Evolutionary conservation across 2,888 invertebrate genomes (phyloP), one percentile per base, ranked within the genome.

Genomic region (Pheosia tremula): DNA sequence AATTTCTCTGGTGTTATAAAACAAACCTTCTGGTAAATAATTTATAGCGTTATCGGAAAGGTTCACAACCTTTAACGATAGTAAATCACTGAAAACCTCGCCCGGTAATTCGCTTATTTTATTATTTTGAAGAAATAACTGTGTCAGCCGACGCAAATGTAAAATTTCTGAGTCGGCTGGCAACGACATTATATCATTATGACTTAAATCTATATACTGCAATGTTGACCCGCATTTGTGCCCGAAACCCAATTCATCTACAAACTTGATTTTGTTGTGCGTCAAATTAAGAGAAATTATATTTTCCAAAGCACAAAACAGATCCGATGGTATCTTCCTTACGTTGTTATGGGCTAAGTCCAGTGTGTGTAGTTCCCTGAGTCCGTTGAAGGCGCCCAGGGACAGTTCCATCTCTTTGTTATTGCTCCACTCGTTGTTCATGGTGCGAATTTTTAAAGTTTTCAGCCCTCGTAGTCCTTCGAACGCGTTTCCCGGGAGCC

Each of bases 221-320:
- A 98, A 87, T 78, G 97, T 97, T 64, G 96, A 95, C 62, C 95
- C 96, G 71, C 93, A 93, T 80, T 91, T 91, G 78, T 92, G 89
- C 53, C 93, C 92, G 81, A 97, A 96, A 38, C 97, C 97, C 69
- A 98, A 89, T 77, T 96, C 95, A 77, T 97, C 96, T 4, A 97
- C 95, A 77, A 96, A 96, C 74, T 96, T 95, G 63, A 98, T 95
- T 77, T 97, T 96, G 91, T 98, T 98, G 64, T 95, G 95, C 39
- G 98, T 98, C 79, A 98, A 92, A 91, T 98, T 98, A 47, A 98
- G 93, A 64, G 96, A 95, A 85, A 97, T 97, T 67, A 98, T 94
- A 84, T 97, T 97, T 79, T 96, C 95, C 83, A 98, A 90, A 10
- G 96, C 95, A 89, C 98, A 98, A 84, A 98, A 97, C 73, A 96